Evolutionary conservation across 2,797 vertebrate species (phyloP), one percentile per base, ranked within the genome.

Genomic region (Peromyscus attwateri): DNA sequence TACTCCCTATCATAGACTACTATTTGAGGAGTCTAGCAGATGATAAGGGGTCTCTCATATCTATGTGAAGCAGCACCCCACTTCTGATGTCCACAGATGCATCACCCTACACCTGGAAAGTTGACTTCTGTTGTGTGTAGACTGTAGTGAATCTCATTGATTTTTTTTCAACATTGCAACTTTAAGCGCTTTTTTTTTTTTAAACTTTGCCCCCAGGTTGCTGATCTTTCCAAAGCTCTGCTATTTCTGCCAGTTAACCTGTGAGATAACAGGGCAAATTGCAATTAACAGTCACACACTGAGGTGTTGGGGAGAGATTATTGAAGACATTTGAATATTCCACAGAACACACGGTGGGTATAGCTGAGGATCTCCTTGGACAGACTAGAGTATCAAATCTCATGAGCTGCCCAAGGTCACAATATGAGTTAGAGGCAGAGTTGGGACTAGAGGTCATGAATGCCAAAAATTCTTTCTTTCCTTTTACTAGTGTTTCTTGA

Each of bases 201-300:
- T 11, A 23, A 60, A 52, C 70, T 94, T 96, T 70, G 29, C 43
- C 57, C 37, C 87, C 80, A 75, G 92, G 37, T 94, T 91, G 71
- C 92, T 96, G 87, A 93, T 96, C 89, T 96, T 96, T 95, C 92
- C 71, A 98, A 97, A 95, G 66, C 80, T 90, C 57, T 93, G 34
- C 55, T 91, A 1, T 91, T 88, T 92, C 14, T 70, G 87, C 10
- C n/a, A 57, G 79, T 57, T 57, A 91, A 77, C 40, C 60, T 88
- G 73, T 95, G 80, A 90, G 89, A 87, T 88, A 93, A 76, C 14
- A 92, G 55, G 68, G 55, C 81, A 90, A 96, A 95, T 95, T 68
- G 70, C 95, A 88, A 68, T 95, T 89, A 95, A 85, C 37, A 94
- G 64, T 23, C 55, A 49, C 17, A 43, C 8, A 16, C 70, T 82